Conservation (phyloP, 2,113 vertebrate species). For the Chloropsis cyanopogon region DNA sequence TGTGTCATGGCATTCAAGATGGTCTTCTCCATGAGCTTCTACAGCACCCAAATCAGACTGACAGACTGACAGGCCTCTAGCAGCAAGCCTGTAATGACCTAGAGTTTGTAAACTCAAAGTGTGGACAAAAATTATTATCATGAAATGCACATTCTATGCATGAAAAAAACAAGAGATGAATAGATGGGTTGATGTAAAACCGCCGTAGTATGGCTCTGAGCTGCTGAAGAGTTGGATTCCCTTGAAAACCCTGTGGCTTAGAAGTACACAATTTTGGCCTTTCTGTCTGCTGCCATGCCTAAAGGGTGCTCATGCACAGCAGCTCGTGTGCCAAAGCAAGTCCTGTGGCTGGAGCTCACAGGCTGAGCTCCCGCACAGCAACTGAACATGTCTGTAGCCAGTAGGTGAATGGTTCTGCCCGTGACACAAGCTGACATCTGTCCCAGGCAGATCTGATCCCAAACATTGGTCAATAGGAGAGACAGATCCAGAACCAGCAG, state of each 20-base stretch:
- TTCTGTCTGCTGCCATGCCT: background rate
- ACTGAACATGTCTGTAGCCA: background rate
- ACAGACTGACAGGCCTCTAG: background rate
- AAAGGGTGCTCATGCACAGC: rapidly evolving
- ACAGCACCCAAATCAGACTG: background rate
- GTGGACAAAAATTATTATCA: background rate
- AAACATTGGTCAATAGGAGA: background rate
- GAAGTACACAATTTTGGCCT: rapidly evolving
- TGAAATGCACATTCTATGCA: background rate
- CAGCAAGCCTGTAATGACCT: background rate
- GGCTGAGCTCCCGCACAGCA: background rate
- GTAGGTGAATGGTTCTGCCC: background rate
- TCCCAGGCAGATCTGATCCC: background rate
- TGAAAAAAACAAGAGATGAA: rapidly evolving
- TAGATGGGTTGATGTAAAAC: background rate
- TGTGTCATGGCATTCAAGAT: background rate
- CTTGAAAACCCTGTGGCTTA: background rate
- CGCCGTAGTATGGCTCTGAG: background rate
- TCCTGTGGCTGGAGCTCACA: background rate
- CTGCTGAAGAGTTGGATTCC: background rate
- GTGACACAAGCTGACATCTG: rapidly evolving
- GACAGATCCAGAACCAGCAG: background rate
- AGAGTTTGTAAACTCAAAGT: background rate
- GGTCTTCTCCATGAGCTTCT: background rate
- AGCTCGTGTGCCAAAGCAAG: background rate